A percentile compares a stretch with the other conserved stretches of the same genome.
These are phyloP conservation scores for Drosophila stalkeri DNA, from an alignment of 2,888 invertebrate genomes.

Conservation along the genomic window DNA sequence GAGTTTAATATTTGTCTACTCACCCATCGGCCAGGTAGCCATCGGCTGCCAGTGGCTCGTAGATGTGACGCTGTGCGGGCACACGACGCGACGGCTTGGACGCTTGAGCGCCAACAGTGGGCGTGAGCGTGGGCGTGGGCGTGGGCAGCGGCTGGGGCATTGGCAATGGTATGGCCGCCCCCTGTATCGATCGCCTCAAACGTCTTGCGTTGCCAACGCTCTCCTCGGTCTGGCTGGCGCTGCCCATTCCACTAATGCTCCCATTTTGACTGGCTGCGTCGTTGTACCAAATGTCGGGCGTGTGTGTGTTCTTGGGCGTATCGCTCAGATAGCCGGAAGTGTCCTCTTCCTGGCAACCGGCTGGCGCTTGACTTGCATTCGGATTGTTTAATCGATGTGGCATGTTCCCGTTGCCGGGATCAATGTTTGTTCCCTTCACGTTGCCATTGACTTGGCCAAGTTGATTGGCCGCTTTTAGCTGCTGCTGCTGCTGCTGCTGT, in stretches of 20 bases:
- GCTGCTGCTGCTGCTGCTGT: slow-evolving; percentile 58
- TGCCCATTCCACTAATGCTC: slow-evolving; percentile 73
- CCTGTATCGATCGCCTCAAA: slow-evolving; percentile 73
- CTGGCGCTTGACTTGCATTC: slow-evolving; percentile 62
- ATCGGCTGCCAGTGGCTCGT: slow-evolving; percentile 68
- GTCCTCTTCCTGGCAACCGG: slow-evolving; percentile 88
- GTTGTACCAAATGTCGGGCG: slow-evolving; percentile 86
- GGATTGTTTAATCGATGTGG: slow-evolving; percentile 77
- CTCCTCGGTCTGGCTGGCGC: slow-evolving; percentile 54
- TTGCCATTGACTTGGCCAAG: slow-evolving; percentile 48
- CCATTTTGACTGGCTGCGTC: slow-evolving; percentile 80
- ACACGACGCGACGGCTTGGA: slow-evolving; percentile 59
- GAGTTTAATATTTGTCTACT: slow-evolving; percentile 30
- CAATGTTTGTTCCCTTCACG: slow-evolving; percentile 54
- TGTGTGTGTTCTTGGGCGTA: slow-evolving; percentile 87
- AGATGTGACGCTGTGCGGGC: slow-evolving; percentile 54
- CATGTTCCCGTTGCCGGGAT: slow-evolving; percentile 66
- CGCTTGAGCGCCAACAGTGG: slow-evolving; percentile 25
- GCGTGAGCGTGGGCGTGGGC: slow-evolving; percentile 7
- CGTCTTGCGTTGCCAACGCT: slow-evolving; percentile 45
- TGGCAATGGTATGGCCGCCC: slow-evolving; percentile 38
- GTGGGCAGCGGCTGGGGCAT: slow-evolving; percentile 6
- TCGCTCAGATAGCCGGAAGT: slow-evolving; percentile 95
- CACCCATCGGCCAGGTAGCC: slow-evolving; percentile 70
- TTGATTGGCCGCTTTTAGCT: slow-evolving; percentile 78